A percentile compares a stretch with the other conserved stretches of the same genome.
These are phyloP conservation scores for Drosophila limbata DNA, from an alignment of 2,888 invertebrate species.

Conservation along the genomic window DNA sequence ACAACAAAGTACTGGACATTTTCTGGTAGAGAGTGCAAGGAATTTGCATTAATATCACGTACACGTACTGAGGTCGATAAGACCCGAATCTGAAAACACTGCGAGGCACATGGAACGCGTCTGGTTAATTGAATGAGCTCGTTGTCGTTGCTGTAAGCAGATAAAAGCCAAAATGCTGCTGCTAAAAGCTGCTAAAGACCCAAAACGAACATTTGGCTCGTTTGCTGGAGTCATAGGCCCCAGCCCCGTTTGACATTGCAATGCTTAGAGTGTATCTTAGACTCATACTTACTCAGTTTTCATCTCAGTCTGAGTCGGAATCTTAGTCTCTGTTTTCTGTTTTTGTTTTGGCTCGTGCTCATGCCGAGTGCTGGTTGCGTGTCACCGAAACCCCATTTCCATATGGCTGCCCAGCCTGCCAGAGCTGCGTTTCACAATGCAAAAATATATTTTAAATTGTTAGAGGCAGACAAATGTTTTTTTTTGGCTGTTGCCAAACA, in stretches of 20 bases:
- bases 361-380: slow-evolving; percentile 55
- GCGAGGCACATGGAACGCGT: slow-evolving; percentile 63
- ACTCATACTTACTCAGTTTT: slow-evolving; percentile 4
- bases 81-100: slow-evolving; percentile 8
- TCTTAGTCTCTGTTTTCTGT: slow-evolving; percentile 3
- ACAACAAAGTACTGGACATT: slow-evolving; percentile 36
- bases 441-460: slow-evolving; percentile 30
- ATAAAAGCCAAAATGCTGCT: slow-evolving; percentile 42
- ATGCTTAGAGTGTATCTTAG: slow-evolving; percentile 27
- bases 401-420: slow-evolving; percentile 44
- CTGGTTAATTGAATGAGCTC: slow-evolving; percentile 67
- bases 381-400: slow-evolving; percentile 66
- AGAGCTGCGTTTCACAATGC: slow-evolving; percentile 36
- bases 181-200: slow-evolving; percentile 16
- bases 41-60: slow-evolving; percentile 64
- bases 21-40: slow-evolving; percentile 25
- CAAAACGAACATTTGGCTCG: slow-evolving; percentile 11
- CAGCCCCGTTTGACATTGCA: slow-evolving; percentile 54
- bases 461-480: slow-evolving; percentile 13
- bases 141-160: slow-evolving; percentile 40
- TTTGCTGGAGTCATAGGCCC: slow-evolving; percentile 3
- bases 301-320: slow-evolving; percentile 4
- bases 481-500: slow-evolving; percentile 30
- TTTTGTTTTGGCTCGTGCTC: slow-evolving; percentile 29
- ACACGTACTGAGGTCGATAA: slow-evolving; percentile 19